phyloP scores from a whole-genome alignment of 2,797 vertebrate genomes.

The Allobates femoralis region DNA sequence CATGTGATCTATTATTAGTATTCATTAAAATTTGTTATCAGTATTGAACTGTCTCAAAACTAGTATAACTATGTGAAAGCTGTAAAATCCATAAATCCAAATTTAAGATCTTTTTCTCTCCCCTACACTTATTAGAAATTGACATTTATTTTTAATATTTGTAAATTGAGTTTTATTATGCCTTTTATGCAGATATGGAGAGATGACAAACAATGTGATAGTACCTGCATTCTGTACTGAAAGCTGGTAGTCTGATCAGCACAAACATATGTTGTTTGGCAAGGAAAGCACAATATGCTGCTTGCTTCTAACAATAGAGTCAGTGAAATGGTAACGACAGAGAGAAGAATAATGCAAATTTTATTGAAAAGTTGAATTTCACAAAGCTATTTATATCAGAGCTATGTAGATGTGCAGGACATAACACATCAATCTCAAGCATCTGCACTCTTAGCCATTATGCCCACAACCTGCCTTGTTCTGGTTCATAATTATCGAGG shows the following conservation, averaged over 20 bases:
- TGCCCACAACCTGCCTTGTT: slow-evolving; percentile 46
- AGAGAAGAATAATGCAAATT: neutral
- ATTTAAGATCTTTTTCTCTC: too few species aligned
- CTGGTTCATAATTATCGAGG: slow-evolving; percentile 59
- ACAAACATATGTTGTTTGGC: neutral
- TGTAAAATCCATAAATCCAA: too few species aligned
- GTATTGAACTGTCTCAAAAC: too few species aligned
- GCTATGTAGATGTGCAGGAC: neutral
- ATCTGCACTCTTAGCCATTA: slow-evolving; percentile 10
- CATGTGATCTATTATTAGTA: too few species aligned
- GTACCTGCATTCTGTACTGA: neutral
- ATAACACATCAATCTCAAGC: slow-evolving; percentile 13
- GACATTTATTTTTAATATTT: slow-evolving; percentile 1
- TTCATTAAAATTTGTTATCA: too few species aligned
- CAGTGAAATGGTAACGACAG: neutral
- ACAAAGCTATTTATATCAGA: neutral
- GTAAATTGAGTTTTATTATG: neutral
- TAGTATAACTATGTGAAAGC: too few species aligned
- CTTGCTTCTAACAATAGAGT: neutral
- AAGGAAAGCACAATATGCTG: neutral
- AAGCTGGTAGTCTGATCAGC: neutral
- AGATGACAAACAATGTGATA: neutral
- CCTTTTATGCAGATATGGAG: neutral
- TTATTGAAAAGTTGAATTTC: neutral
- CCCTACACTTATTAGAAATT: neutral